phyloP scores from a whole-genome alignment of 1,140 invertebrate species.

The Brachionus manjavacas region DNA sequence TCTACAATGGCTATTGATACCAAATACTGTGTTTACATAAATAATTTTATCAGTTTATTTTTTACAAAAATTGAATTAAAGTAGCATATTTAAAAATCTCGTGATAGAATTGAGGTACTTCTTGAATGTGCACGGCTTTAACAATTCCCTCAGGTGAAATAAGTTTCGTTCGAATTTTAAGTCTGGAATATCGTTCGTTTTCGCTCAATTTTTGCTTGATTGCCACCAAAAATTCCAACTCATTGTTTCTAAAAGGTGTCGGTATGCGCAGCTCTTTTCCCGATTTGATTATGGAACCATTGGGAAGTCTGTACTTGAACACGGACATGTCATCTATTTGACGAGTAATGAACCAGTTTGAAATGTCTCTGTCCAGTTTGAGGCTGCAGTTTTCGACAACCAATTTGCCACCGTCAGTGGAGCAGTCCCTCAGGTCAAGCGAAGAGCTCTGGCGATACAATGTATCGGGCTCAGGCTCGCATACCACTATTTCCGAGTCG shows the following conservation, averaged over 20 bases:
- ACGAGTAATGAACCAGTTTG: constrained; percentile 30
- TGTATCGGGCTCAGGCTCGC: background rate
- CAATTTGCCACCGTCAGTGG: constrained; percentile 15
- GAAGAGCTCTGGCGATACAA: background rate
- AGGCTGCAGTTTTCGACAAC: constrained; percentile 36
- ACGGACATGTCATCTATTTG: constrained; percentile 35
- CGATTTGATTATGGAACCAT: background rate
- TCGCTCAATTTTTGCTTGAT: constrained; percentile 18
- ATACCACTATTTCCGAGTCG: background rate
- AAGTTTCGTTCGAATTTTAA: constrained; percentile 37
- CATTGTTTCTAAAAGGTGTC: constrained; percentile 26
- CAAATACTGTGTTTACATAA: constrained; percentile 8
- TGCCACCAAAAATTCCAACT: constrained; percentile 3
- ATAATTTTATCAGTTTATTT: background rate
- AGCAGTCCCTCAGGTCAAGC: background rate
- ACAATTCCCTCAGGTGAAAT: constrained; percentile 15
- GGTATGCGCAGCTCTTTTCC: constrained; percentile 12
- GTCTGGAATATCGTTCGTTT: background rate
- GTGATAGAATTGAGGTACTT: constrained; percentile 39
- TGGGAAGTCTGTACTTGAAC: constrained; percentile 2
- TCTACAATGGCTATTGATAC: background rate
- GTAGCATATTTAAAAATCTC: constrained; percentile 41
- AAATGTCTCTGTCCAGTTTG: constrained; percentile 17
- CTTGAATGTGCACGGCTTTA: constrained; percentile 33
- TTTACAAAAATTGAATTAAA: constrained; percentile 39